These are phyloP conservation scores for Trachelus stipa DNA, from an alignment of 2,888 invertebrate species.

Conservation along the genomic window DNA sequence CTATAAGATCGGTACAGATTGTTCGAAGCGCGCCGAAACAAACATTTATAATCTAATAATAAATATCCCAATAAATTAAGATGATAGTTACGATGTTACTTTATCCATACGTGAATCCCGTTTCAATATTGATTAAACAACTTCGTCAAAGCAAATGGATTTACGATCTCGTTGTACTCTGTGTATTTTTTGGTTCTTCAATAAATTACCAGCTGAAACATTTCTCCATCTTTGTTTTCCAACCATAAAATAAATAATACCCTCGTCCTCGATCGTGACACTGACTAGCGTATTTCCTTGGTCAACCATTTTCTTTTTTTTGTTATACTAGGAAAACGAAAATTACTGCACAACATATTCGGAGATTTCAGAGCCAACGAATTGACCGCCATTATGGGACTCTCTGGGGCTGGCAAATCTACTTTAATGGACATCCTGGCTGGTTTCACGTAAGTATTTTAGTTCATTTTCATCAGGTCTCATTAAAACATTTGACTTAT, in stretches of 20 bases:
- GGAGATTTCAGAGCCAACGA: conserved; percentile 81
- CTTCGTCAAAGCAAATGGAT: neutral
- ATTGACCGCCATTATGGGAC: conserved; percentile 88
- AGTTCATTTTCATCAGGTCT: conserved; percentile 2
- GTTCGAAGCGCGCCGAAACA: no score
- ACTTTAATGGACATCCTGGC: conserved; percentile 89
- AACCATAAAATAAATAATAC: neutral
- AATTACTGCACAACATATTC: conserved; percentile 66
- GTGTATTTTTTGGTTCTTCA: neutral
- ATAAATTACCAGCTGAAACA: neutral
- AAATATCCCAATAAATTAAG: no score
- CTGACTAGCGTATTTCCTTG: neutral
- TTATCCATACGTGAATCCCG: no score
- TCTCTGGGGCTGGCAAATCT: conserved; percentile 89
- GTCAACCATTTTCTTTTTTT: neutral
- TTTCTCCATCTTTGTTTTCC: neutral
- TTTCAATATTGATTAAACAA: no score
- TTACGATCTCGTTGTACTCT: neutral
- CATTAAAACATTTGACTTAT: conserved; percentile 2
- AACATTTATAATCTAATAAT: no score
- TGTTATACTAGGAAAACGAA: conserved; percentile 62
- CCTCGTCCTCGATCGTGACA: neutral
- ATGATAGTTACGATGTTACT: no score
- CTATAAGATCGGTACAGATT: no score
- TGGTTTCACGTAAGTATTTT: conserved; percentile 83